These are phyloP conservation scores for Marisa cornuarietis DNA, from an alignment of 1,140 invertebrate species.

Conservation along the genomic window DNA sequence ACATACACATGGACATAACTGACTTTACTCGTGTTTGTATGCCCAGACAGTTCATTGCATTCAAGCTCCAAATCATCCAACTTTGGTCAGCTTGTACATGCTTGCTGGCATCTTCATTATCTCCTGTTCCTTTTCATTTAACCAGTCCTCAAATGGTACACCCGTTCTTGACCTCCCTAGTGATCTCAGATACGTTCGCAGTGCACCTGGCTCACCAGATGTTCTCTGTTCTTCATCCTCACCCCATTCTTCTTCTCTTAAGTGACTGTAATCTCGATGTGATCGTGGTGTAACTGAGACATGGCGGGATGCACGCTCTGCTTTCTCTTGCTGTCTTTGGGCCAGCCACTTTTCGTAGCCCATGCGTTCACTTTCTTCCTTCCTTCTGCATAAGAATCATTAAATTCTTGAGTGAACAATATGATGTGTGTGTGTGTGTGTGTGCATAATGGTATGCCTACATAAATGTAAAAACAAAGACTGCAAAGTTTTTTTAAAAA, in stretches of 20 bases:
- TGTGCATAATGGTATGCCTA: too few species aligned
- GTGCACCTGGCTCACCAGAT: slow-evolving; percentile 30
- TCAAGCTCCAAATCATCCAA: neutral
- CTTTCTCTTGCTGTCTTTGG: slow-evolving; percentile 43
- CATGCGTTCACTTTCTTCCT: slow-evolving; percentile 39
- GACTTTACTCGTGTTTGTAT: too few species aligned
- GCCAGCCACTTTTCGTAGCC: slow-evolving; percentile 49
- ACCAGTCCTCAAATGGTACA: slow-evolving; percentile 47
- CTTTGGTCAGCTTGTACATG: neutral
- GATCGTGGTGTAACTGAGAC: slow-evolving; percentile 11
- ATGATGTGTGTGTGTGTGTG: too few species aligned
- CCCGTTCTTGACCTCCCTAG: slow-evolving; percentile 43
- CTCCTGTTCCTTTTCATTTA: slow-evolving; percentile 48
- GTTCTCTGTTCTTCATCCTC: slow-evolving; percentile 18
- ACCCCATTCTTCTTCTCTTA: neutral
- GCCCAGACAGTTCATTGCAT: too few species aligned
- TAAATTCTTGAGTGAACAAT: too few species aligned
- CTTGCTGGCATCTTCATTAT: slow-evolving; percentile 20
- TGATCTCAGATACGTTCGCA: slow-evolving; percentile 44
- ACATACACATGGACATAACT: too few species aligned
- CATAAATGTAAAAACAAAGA: too few species aligned
- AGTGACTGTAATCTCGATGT: slow-evolving; percentile 9
- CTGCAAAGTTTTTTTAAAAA: too few species aligned
- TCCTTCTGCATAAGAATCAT: slow-evolving; percentile 30
- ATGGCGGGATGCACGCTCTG: slow-evolving; percentile 29